Evolutionary conservation across 2,888 invertebrate genomes (phyloP), one percentile per base, ranked within the genome.

Genomic region (Trissolcus japonicus): DNA sequence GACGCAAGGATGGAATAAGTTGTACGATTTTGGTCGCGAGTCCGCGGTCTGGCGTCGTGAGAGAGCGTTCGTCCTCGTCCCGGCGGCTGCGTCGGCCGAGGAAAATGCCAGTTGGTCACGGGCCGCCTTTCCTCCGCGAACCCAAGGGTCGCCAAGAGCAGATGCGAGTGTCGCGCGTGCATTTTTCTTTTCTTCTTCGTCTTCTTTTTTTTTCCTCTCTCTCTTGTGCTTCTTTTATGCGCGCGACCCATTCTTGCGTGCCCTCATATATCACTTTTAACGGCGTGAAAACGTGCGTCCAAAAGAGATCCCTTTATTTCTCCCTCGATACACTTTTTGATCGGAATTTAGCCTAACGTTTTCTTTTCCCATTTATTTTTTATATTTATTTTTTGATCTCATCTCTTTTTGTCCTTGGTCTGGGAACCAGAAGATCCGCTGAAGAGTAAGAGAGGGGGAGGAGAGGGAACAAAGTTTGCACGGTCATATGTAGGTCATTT

Each of bases 51-150:
- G 7, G 2, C 43, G 6, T 51, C 61, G 65, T 55, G 60, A 68
- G 68, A 54, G 59, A 51, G 40, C 46, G 61, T 16, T 54, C 75
- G 73, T 78, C 65, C 65, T 80, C 69, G 80, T 80, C 83, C 80
- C 79, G 79, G 75, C 80, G 50, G 14, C 74, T 73, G 71, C 62
- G 71, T 54, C 61, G 61, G 29, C 65, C 63, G 59, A 55, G 65
- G 76, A 76, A 76, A 76, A 76, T 76, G 63, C 69, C 76, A 65
- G 60, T 76, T 69, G 69, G 69, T 76, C 69, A 69, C 41, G 51
- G 62, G 62, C 68, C 75, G 54, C 6, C 50, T 54, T 25, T 51
- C 53, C 77, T 76, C 80, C 78, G 75, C 63, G 76, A 60, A 41
- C n/a, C 54, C 63, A 74, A 11, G 17, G 51, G 19, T 51, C 51